Base-by-base conservation (phyloP, 2,888 invertebrate genomes). In the Yponomeuta cagnagella region DNA sequence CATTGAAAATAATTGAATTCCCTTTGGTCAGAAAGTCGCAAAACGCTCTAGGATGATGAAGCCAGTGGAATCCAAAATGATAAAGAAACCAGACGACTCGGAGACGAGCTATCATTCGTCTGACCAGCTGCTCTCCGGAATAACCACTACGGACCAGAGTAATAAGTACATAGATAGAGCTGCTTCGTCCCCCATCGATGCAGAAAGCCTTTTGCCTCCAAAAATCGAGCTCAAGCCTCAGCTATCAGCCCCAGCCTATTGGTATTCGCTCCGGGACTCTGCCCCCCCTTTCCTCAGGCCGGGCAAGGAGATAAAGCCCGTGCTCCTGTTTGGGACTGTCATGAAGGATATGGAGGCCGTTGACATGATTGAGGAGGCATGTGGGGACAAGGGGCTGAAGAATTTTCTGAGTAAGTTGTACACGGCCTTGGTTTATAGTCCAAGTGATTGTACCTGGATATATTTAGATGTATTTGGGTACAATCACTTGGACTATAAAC, bases 181-280 rank as follows among this genome's bases (percentile, higher is more conserved):
- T 15, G 52, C 52, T 15, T 58, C 52, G 15, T 12, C 15, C 15
- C 52, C 52, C 15, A 15, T 58, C 12, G 15, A 58, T 8, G 15
- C 52, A 15, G 52, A 58, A 12, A 58, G 52, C 15, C 52, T 58
- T 5, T 58, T 58, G 52, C 52, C 52, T 12, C 52, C 52, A 15
- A 58, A 58, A 15, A 58, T 58, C 12, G 52, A 58, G 52, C 52
- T 81, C 30, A 81, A 79, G 71, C 72, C 75, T 0, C 88, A 90
- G 72, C 79, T 78, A 37, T 92, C 92, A 0, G 92, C 91, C 0
- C 91, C 92, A 0, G 87, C 84, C 0, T 88, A 89, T 74, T 78
- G 90, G 1, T 77, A 82, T 71, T 90, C 84, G 0, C 73, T 92
- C n/a, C 82, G 78, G 64, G 83, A 85, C n/a, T 87, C 87, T 43